Evolutionary conservation across 2,888 invertebrate genomes (phyloP), one percentile per base, ranked within the genome.

Genomic region (Resseliella maxima): DNA sequence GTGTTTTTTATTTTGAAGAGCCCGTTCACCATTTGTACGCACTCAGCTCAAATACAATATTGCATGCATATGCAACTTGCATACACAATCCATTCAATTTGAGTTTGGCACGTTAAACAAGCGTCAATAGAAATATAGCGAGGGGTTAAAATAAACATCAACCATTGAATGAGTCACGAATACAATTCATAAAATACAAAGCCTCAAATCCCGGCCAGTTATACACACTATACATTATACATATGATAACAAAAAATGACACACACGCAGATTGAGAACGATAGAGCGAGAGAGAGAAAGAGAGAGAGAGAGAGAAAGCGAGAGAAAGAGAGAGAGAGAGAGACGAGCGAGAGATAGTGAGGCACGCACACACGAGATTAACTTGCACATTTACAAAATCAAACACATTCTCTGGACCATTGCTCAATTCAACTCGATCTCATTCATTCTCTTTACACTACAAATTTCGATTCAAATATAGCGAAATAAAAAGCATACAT

Each of bases 381-480:
- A 72, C 72, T 72, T 72, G 72, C 72, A 72, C 72, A 72, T 72
- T 72, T 72, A 72, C 72, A 15, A 35, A 72, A 72, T 72, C 72
- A 72, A 31, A 72, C 72, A 72, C 72, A 72, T 35, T 72, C 72
- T 72, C 72, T 72, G 72, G 72, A 15, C 31, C 72, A n/a, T 35
- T 72, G 72, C 72, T 72, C 72, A 72, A 72, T 27, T 59, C 31
- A 31, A n/a, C 31, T 18, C 59, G 12, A 59, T 50, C 46, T 50
- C 41, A 41, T 41, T 41, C 41, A 41, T 12, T 41, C 41, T n/a
- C n/a, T n/a, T n/a, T n/a, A n/a, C n/a, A n/a, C n/a, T n/a, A n/a
- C n/a, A n/a, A n/a, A n/a, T n/a, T n/a, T n/a, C n/a, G n/a, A n/a
- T n/a, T n/a, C n/a, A n/a, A n/a, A n/a, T n/a, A n/a, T n/a, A n/a